A percentile compares a stretch with the other conserved stretches of the same genome.
phyloP scores from a whole-genome alignment of 2,888 invertebrate species.

The Kryphioiulus occultus region DNA sequence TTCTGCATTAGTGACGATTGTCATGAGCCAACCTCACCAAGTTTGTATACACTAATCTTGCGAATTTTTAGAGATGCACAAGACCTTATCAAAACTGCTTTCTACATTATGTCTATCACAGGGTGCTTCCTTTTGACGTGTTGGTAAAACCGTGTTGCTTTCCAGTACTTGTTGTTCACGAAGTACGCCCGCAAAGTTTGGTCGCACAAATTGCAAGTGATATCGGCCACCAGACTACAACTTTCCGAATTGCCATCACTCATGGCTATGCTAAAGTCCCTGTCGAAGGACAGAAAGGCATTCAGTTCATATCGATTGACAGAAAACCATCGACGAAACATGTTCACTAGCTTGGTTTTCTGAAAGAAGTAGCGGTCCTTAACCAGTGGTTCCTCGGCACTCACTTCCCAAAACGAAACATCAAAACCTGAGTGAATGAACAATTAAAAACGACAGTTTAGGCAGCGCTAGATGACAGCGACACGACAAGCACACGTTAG shows the following conservation, averaged over 20 bases:
- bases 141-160: constrained; percentile 17
- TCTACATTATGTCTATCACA: background rate
- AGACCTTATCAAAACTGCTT: too few relatives aligned
- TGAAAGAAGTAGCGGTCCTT: constrained; percentile 8
- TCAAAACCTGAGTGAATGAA: constrained; percentile 28
- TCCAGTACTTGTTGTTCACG: constrained; percentile 15
- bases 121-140: constrained; percentile 24
- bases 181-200: background rate
- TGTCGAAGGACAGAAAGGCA: constrained; percentile 10
- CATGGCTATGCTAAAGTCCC: background rate
- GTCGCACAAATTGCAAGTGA: background rate
- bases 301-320: constrained; percentile 13
- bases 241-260: background rate
- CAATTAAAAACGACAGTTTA: background rate
- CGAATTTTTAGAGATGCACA: too few relatives aligned
- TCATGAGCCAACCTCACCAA: too few relatives aligned
- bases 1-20: too few relatives aligned
- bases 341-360: background rate
- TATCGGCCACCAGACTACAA: background rate
- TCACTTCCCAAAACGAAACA: constrained; percentile 10
- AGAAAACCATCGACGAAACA: constrained; percentile 13
- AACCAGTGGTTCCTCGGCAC: background rate
- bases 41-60: too few relatives aligned
- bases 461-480: background rate
- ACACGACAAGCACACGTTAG: background rate